Evolutionary conservation across 2,888 invertebrate species (phyloP).

Genomic region (Diaperis boleti): DNA sequence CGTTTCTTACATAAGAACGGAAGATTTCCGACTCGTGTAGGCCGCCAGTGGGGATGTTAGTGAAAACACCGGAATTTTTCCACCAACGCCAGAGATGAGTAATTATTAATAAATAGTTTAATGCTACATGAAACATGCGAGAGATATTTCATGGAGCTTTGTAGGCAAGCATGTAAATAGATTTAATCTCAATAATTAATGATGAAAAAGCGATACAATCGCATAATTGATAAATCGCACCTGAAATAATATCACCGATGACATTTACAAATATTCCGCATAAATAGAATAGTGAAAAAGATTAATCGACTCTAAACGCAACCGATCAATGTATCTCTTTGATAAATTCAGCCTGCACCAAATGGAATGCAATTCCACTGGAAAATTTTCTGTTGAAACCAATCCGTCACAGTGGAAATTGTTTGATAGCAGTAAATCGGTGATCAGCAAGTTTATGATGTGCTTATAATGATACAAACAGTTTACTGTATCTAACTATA

Average conservation of each 20-base stretch:
- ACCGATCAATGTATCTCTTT: constrained; percentile 55
- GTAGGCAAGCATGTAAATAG: constrained; percentile 43
- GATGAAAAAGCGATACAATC: constrained; percentile 51
- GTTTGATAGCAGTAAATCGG: constrained; percentile 59
- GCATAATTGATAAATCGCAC: constrained; percentile 51
- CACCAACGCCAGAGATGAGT: constrained; percentile 9
- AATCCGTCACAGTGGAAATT: constrained; percentile 61
- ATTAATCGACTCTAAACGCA: constrained; percentile 60
- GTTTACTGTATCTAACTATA: constrained; percentile 49
- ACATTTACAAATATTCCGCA: constrained; percentile 54
- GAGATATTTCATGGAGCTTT: constrained; percentile 44
- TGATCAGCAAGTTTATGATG: constrained; percentile 60
- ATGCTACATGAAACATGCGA: constrained; percentile 23
- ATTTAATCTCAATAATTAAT: constrained; percentile 50
- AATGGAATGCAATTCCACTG: constrained; percentile 61
- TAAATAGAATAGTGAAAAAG: constrained; percentile 57
- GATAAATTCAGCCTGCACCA: constrained; percentile 56
- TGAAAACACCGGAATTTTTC: background rate
- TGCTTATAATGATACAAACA: constrained; percentile 55
- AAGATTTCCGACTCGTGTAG: background rate
- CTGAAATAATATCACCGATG: constrained; percentile 53
- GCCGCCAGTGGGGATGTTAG: background rate
- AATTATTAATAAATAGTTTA: constrained; percentile 34
- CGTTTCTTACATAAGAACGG: background rate
- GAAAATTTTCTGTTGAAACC: constrained; percentile 61